phyloP scores from a whole-genome alignment of 2,113 vertebrate genomes.

The Ptilorrhoa leucosticta region DNA sequence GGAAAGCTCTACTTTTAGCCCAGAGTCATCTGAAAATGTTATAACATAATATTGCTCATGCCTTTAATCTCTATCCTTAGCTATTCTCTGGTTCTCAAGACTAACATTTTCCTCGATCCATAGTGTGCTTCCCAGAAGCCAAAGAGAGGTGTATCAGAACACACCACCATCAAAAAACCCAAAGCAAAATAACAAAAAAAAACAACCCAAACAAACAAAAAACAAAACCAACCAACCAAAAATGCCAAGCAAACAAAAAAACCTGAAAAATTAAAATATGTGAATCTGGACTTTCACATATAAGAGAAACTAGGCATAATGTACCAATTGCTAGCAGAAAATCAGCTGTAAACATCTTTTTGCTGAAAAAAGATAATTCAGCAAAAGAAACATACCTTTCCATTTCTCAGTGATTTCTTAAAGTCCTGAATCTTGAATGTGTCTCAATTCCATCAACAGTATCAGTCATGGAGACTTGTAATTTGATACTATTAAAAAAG shows the following conservation, averaged over 20 bases:
- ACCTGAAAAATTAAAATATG: background rate
- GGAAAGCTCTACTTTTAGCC: background rate
- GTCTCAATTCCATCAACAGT: background rate
- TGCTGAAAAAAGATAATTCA: background rate
- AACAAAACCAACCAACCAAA: background rate
- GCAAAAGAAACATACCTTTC: background rate
- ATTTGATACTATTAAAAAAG: background rate
- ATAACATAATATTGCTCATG: background rate
- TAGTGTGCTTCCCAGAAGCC: background rate
- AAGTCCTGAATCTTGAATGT: background rate
- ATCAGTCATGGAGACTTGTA: background rate
- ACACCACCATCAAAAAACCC: background rate
- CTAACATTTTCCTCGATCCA: background rate
- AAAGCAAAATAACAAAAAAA: background rate
- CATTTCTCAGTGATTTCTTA: background rate
- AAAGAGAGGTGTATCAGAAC: background rate
- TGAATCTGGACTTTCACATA: background rate
- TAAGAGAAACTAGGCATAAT: background rate
- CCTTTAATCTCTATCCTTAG: background rate
- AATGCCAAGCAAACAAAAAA: background rate
- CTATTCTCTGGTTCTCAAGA: background rate
- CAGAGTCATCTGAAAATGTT: background rate
- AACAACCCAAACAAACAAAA: background rate
- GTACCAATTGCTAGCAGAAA: background rate
- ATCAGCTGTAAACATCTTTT: background rate